Percentiles rank a stretch among this genome's conserved stretches.
These are phyloP conservation scores for Scyliorhinus canicula DNA, from an alignment of 2,797 vertebrate species.

Conservation along the genomic window DNA sequence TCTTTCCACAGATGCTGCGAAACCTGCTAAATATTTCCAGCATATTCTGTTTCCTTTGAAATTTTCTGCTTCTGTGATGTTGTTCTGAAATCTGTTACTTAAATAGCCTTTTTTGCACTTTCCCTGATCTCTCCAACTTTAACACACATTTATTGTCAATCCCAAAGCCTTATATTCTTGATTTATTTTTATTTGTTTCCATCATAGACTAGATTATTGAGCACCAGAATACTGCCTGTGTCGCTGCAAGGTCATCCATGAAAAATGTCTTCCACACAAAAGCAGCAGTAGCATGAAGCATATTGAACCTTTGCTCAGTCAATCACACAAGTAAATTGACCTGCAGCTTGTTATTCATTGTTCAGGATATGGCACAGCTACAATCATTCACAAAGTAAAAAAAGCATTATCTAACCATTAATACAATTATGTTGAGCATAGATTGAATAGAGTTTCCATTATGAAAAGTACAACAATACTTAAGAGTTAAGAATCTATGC, in stretches of 20 bases:
- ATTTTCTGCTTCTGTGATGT: background rate
- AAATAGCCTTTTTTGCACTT: background rate
- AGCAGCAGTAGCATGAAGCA: background rate
- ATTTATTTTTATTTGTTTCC: background rate
- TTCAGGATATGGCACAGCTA: background rate
- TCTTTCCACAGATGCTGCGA: background rate
- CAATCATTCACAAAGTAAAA: background rate
- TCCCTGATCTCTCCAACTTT: background rate
- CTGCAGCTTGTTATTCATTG: background rate
- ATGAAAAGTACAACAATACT: background rate
- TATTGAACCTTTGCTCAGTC: background rate
- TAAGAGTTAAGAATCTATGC: background rate
- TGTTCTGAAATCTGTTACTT: background rate
- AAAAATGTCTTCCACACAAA: background rate
- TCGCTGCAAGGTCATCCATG: background rate
- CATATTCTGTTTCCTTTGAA: background rate
- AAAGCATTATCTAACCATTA: background rate
- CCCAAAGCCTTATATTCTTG: background rate
- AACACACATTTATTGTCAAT: background rate
- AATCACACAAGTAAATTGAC: background rate
- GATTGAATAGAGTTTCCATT: background rate
- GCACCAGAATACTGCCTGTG: background rate
- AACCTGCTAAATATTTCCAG: background rate
- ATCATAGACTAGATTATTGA: background rate
- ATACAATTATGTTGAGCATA: background rate